Evolutionary conservation across 2,113 vertebrate species (phyloP).

Genomic region (Dasypus novemcinctus): DNA sequence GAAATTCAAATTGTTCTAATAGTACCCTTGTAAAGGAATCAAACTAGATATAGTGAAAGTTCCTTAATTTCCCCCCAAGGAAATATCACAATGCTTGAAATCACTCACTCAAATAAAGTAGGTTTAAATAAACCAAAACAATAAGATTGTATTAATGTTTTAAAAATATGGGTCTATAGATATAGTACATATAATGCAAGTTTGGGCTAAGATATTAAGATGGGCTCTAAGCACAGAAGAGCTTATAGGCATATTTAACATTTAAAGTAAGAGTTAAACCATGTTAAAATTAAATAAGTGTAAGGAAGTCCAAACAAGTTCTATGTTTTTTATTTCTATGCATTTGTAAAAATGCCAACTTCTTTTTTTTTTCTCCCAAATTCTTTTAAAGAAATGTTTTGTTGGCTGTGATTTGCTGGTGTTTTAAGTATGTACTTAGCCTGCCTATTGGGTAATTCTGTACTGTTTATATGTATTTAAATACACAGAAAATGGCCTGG

Average conservation of each 20-base stretch:
- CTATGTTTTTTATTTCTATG: constrained; percentile 14
- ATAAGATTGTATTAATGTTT: background rate
- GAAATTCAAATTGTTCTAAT: constrained; percentile 25
- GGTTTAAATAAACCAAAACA: background rate
- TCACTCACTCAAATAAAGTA: background rate
- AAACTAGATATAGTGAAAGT: background rate
- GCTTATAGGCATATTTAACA: background rate
- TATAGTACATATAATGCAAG: constrained; percentile 2
- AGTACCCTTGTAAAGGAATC: background rate
- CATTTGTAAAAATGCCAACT: constrained; percentile 6
- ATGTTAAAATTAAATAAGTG: constrained; percentile 32
- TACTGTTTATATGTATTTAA: constrained; percentile 35
- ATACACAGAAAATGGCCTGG: background rate
- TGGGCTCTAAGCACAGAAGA: background rate
- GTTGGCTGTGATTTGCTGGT: background rate
- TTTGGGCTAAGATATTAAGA: constrained; percentile 33
- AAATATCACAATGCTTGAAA: constrained; percentile 8
- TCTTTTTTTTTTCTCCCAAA: too few relatives aligned
- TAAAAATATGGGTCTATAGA: background rate
- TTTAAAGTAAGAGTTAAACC: constrained; percentile 43
- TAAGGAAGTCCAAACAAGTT: constrained; percentile 10
- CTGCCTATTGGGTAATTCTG: background rate
- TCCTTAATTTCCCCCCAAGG: background rate
- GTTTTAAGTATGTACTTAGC: background rate
- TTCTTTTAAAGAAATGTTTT: background rate